These are phyloP conservation scores for Heteronetta atricapilla DNA, from an alignment of 2,113 vertebrate species.

Conservation along the genomic window DNA sequence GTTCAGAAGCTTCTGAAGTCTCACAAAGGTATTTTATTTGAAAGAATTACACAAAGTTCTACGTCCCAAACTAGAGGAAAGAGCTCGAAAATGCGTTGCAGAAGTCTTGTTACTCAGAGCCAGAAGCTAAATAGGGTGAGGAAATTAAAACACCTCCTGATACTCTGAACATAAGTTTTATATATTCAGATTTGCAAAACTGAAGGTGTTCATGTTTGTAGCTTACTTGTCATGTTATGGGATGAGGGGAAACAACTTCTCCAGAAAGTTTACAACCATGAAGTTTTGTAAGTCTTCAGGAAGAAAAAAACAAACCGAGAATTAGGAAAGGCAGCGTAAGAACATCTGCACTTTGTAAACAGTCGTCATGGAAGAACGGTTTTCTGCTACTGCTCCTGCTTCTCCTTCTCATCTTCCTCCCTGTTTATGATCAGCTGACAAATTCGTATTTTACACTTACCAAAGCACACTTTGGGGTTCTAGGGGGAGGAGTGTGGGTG, in stretches of 20 bases:
- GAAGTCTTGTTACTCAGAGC: neutral
- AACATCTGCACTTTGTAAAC: neutral
- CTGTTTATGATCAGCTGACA: neutral
- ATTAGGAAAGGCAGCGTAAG: neutral
- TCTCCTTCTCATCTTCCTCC: neutral
- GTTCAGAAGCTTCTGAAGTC: neutral
- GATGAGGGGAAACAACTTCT: neutral
- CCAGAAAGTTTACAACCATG: neutral
- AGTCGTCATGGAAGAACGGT: neutral
- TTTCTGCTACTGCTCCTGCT: neutral
- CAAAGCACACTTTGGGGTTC: neutral
- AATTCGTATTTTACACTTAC: neutral
- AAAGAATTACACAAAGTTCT: neutral
- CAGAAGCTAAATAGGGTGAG: neutral
- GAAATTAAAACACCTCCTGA: neutral
- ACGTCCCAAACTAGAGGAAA: neutral
- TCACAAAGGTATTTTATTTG: neutral
- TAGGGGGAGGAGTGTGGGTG: no score
- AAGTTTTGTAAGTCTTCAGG: neutral
- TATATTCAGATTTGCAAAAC: neutral
- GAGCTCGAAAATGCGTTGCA: neutral
- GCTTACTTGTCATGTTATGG: neutral
- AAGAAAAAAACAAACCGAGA: neutral
- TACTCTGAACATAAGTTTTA: neutral
- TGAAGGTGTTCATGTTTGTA: neutral